A percentile compares a stretch with the other conserved stretches of the same genome.
Evolutionary conservation across 2,113 vertebrate species (phyloP).

Genomic region (Nicator chloris): DNA sequence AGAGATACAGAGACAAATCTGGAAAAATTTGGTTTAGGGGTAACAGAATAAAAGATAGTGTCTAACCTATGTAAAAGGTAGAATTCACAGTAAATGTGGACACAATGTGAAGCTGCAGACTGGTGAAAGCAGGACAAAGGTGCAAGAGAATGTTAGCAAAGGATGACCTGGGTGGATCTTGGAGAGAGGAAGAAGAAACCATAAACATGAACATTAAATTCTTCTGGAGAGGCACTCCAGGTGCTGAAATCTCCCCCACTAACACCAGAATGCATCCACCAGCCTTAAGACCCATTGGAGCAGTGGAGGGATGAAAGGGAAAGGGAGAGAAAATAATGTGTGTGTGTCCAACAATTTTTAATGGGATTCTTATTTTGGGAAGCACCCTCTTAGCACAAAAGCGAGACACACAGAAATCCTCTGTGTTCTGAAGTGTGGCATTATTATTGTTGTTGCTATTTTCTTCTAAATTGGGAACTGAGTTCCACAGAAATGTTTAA

Average conservation of each 20-base stretch:
- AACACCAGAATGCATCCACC: not conserved
- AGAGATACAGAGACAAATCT: not conserved
- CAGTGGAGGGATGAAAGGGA: fast-evolving
- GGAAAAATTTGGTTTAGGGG: not conserved
- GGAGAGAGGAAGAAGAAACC: not conserved
- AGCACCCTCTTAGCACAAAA: not conserved
- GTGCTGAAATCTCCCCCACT: not conserved
- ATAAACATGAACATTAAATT: not conserved
- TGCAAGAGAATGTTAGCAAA: not conserved
- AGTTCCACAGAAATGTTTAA: not conserved
- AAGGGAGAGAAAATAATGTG: not conserved
- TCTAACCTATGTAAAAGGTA: not conserved
- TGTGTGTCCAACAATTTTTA: not conserved
- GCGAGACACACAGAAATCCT: not conserved
- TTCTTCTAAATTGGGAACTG: not conserved
- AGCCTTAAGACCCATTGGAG: not conserved
- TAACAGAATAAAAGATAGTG: not conserved
- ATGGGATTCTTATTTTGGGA: not conserved
- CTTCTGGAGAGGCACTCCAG: not conserved
- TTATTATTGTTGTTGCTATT: not conserved
- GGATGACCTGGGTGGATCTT: not conserved
- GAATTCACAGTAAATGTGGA: not conserved
- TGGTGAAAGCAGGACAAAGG: not conserved
- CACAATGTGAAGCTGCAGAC: not conserved
- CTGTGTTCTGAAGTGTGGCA: not conserved